Evolutionary conservation across 2,888 invertebrate genomes (phyloP), one percentile per base, ranked within the genome.

Genomic region (Sinotaia quadrata): DNA sequence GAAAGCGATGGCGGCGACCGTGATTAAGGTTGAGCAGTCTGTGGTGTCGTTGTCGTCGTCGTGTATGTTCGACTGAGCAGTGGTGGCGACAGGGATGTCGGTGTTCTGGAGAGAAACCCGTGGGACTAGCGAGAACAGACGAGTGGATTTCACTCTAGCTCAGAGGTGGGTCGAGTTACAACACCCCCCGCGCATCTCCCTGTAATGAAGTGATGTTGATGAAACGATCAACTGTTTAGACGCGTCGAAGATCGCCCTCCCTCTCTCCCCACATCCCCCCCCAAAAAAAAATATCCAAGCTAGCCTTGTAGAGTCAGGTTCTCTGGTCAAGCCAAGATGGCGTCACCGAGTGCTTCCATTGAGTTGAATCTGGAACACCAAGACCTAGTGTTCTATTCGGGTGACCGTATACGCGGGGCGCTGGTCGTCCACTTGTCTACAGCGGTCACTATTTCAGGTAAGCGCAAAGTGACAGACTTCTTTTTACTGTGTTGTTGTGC

Each of bases 401-500:
- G 84, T n/a, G 82, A 84, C 41, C 74, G 82, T 47, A 81, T 84
- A 21, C 79, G 82, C 58, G 84, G 84, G 7, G 81, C 82, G 12
- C 68, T 84, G n/a, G 78, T 82, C 2, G 74, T 84, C 7, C 81
- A 81, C 59, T 80, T 83, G n/a, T 75, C 79, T 4, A 73, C 81
- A 4, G 83, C 84, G 2, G 78, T 84, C 18, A 82, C 83, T n/a
- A 82, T 84, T 31, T 81, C 84, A 72, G 84, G 84, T 84, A 71
- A 74, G 78, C 71, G 31, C 8, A n/a, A 31, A 21, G 21, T n/a
- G n/a, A n/a, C n/a, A n/a, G n/a, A n/a, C n/a, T n/a, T 33, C 21
- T 62, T 33, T 15, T n/a, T n/a, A n/a, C n/a, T n/a, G n/a, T n/a
- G n/a, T n/a, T n/a, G n/a, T n/a, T n/a, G n/a, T n/a, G n/a, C n/a